These are phyloP conservation scores for Ctenomys sociabilis DNA, from an alignment of 2,113 vertebrate species.

Conservation along the genomic window DNA sequence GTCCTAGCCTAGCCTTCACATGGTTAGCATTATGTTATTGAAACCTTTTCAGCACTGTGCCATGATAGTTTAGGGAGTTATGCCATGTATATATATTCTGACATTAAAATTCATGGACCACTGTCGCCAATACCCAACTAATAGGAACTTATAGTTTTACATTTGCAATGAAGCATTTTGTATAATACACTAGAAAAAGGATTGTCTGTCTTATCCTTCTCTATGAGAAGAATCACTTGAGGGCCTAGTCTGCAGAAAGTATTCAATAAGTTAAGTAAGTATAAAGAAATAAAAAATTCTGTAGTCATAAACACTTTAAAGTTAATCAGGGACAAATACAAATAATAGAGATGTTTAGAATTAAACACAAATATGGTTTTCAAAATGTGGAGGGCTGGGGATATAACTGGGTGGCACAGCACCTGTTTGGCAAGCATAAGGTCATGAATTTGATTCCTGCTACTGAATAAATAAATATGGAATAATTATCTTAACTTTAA, in stretches of 20 bases:
- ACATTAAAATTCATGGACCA: background rate
- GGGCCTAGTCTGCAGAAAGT: background rate
- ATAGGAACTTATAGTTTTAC: background rate
- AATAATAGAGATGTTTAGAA: constrained; percentile 28
- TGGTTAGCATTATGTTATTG: background rate
- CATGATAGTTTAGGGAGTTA: background rate
- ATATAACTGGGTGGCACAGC: no score
- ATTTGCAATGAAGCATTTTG: constrained; percentile 30
- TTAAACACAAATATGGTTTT: constrained; percentile 14
- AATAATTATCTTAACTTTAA: constrained; percentile 14
- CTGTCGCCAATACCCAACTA: background rate
- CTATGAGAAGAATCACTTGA: background rate
- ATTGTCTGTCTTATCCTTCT: constrained; percentile 16
- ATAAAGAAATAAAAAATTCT: background rate
- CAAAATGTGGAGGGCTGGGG: background rate
- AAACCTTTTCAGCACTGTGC: background rate
- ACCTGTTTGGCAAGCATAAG: no score
- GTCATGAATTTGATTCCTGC: no score
- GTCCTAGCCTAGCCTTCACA: background rate
- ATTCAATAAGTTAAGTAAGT: background rate
- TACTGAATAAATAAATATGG: no score
- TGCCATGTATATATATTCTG: background rate
- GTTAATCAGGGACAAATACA: constrained; percentile 11
- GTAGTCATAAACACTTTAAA: background rate
- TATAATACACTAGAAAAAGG: background rate